phyloP scores from a whole-genome alignment of 2,888 invertebrate genomes.

The Apotomis turbidana region DNA sequence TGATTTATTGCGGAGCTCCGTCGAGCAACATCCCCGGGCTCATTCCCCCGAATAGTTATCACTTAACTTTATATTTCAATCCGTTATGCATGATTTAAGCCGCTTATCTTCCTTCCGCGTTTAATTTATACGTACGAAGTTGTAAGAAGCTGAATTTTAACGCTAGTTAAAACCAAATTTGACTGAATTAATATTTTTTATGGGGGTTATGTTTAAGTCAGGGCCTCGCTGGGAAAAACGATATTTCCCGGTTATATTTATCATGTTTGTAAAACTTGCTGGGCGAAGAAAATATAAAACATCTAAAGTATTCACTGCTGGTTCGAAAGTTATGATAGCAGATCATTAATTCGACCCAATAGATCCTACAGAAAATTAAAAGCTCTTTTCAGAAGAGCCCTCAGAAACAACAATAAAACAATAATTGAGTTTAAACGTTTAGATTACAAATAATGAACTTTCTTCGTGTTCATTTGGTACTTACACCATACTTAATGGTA shows the following conservation, averaged over 20 bases:
- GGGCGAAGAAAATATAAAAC: neutral
- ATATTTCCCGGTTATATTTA: neutral
- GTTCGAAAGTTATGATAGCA: no score
- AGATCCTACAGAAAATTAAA: no score
- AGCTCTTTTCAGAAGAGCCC: no score
- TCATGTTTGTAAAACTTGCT: neutral
- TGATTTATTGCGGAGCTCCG: conserved; percentile 62
- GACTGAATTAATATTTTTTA: conserved; percentile 17
- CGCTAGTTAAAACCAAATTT: conserved; percentile 16
- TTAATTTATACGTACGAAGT: conserved; percentile 33
- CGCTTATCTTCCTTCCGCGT: conserved; percentile 33
- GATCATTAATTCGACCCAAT: no score
- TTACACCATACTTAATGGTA: no score
- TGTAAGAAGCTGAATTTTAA: conserved; percentile 28
- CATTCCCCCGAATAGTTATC: conserved; percentile 43
- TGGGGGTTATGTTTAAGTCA: conserved; percentile 16
- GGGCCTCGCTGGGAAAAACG: neutral
- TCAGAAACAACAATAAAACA: no score
- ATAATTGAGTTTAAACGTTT: no score
- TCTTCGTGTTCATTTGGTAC: no score
- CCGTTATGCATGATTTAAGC: conserved; percentile 40
- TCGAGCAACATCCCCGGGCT: conserved; percentile 47
- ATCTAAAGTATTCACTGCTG: no score
- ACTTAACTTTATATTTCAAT: conserved; percentile 42
- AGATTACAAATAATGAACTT: no score